Conservation (phyloP, 1,140 invertebrate species). For the Pantala flavescens region DNA sequence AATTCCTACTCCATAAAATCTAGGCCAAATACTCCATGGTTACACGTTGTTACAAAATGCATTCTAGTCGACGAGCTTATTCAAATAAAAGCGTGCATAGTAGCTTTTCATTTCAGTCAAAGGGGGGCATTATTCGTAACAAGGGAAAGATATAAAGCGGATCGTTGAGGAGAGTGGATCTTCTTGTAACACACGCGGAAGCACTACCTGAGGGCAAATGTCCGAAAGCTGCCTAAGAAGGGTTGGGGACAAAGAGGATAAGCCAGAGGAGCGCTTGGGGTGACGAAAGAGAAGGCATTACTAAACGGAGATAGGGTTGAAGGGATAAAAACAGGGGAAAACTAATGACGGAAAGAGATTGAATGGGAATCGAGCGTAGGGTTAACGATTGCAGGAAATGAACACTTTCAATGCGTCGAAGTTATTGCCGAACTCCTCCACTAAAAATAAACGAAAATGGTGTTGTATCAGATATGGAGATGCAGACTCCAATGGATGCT, state of each 20-base stretch:
- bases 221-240: conserved; percentile 4
- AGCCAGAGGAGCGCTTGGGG: not conserved
- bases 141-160: not conserved
- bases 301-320: not conserved
- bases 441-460: too few species aligned
- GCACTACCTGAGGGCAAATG: not conserved
- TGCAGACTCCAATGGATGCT: too few species aligned
- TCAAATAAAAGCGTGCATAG: too few species aligned
- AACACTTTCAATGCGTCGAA: not conserved
- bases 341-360: not conserved
- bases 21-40: too few species aligned
- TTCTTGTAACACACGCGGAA: not conserved
- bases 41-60: too few species aligned
- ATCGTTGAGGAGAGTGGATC: not conserved
- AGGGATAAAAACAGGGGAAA: not conserved
- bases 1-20: too few species aligned
- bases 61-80: too few species aligned
- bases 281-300: not conserved
- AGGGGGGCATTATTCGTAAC: too few species aligned
- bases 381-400: not conserved
- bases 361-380: not conserved
- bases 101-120: too few species aligned
- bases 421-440: too few species aligned
- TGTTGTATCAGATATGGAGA: too few species aligned
- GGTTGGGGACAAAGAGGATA: not conserved